Base-by-base conservation (phyloP, 2,888 invertebrate genomes). In the Nipponacmea schrenckii region DNA sequence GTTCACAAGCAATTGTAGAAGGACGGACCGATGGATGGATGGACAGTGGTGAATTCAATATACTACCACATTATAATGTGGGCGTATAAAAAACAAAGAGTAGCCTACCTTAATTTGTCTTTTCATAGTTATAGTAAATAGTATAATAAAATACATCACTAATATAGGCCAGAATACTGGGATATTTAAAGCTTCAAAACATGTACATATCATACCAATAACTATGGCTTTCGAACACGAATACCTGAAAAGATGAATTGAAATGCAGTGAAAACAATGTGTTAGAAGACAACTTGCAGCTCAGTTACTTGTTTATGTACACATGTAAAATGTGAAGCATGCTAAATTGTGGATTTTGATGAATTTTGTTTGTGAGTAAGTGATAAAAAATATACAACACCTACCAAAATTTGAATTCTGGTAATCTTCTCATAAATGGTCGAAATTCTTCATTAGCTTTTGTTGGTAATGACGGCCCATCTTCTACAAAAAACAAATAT, bases 151-250 rank as follows among this genome's bases (percentile, higher is more conserved):
- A 91, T 99, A 99, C 95, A 99, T 96, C 85, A 99, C 97, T 89
- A 99, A 92, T 86, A 99, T 99, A 74, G 99, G 99, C 99, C 99
- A 99, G 91, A 99, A 99, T 85, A 99, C 99, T 88, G 99, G 99
- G 90, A 99, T 94, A 92, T 99, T 97, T 90, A 98, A 97, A 84
- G 95, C 94, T 86, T 98, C 97, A 89, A 99, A 97, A 90, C 97
- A 95, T 74, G 99, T 99, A 91, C 97, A 97, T 81, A 93, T 90
- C 87, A 96, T 92, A 63, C 94, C 97, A 83, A 99, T 92, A 15
- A 96, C 81, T 56, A 98, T 96, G 82, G 98, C 97, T 89, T 97
- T 97, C 74, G 95, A 94, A 76, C 97, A 95, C 81, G 98, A 97
- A 83, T 98, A 94, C 91, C 91, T 91, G 83, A 50, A 82, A 80